Evolutionary conservation across 2,888 invertebrate genomes (phyloP).

Genomic region (Ectropis crepuscularia): DNA sequence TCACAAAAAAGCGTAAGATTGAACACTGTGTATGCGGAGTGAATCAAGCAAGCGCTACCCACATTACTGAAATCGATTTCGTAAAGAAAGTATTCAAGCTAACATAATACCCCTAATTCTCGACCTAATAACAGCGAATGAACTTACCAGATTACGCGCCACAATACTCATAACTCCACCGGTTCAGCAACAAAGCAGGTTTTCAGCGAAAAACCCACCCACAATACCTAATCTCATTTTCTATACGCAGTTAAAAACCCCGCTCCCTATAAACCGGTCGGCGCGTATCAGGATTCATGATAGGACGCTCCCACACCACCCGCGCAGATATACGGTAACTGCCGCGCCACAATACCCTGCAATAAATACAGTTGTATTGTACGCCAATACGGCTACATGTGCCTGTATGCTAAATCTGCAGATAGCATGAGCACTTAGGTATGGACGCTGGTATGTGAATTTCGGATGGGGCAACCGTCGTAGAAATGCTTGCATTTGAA

Average conservation of each 20-base stretch:
- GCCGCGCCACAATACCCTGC: conserved; percentile 82
- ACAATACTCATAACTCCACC: conserved; percentile 11
- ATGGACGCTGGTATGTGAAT: not conserved
- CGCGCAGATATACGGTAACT: conserved; percentile 80
- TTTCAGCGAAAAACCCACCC: conserved; percentile 37
- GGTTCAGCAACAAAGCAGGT: conserved; percentile 22
- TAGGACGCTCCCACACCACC: conserved; percentile 75
- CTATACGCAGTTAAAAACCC: conserved; percentile 56
- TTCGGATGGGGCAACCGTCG: not conserved
- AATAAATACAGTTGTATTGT: conserved; percentile 80
- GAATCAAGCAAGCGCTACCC: too few relatives aligned
- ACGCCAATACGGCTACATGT: conserved; percentile 72
- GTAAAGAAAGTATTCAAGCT: not conserved
- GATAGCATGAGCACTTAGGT: conserved; percentile 7
- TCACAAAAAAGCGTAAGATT: too few relatives aligned
- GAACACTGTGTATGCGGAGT: too few relatives aligned
- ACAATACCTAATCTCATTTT: conserved; percentile 43
- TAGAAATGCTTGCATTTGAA: too few relatives aligned
- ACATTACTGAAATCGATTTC: too few relatives aligned
- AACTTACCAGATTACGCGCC: conserved; percentile 5
- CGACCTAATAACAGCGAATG: not conserved
- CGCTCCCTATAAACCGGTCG: conserved; percentile 67
- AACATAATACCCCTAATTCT: not conserved
- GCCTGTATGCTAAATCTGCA: conserved; percentile 45
- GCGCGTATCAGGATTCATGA: conserved; percentile 82